Conservation (phyloP, 2,113 vertebrate genomes). For the Deroptyus accipitrinus region DNA sequence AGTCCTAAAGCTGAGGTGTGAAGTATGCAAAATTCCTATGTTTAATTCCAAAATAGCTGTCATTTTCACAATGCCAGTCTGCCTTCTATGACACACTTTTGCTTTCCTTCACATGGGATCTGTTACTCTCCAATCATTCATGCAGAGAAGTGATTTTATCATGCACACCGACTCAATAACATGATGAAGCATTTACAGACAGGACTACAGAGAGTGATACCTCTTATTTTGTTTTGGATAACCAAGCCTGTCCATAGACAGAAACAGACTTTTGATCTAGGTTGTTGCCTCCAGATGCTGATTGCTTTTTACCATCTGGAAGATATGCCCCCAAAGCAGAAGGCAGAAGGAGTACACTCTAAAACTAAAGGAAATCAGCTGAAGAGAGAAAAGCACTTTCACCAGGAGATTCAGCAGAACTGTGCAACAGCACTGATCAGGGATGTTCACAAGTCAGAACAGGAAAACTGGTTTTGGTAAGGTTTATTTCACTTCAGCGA, state of each 20-base stretch:
- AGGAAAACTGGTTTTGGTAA: background rate
- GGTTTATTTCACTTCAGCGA: background rate
- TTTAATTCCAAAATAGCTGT: background rate
- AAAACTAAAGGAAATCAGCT: background rate
- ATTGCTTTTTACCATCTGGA: background rate
- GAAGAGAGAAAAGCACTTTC: background rate
- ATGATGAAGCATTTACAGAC: background rate
- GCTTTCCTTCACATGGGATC: background rate
- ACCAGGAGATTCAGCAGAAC: background rate
- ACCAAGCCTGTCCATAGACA: background rate
- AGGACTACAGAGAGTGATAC: background rate
- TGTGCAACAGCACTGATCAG: background rate
- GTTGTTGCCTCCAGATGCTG: background rate
- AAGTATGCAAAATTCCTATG: background rate
- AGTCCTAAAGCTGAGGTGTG: background rate
- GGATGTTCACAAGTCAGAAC: background rate
- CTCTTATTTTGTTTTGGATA: background rate
- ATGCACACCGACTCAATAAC: background rate
- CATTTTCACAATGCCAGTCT: background rate
- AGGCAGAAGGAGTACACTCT: background rate
- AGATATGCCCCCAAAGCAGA: background rate
- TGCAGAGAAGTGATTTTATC: background rate
- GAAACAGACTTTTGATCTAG: background rate
- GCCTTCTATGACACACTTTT: background rate
- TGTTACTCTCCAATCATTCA: background rate